Conservation (phyloP, 2,888 invertebrate genomes). For the Invenusta paracnida region DNA sequence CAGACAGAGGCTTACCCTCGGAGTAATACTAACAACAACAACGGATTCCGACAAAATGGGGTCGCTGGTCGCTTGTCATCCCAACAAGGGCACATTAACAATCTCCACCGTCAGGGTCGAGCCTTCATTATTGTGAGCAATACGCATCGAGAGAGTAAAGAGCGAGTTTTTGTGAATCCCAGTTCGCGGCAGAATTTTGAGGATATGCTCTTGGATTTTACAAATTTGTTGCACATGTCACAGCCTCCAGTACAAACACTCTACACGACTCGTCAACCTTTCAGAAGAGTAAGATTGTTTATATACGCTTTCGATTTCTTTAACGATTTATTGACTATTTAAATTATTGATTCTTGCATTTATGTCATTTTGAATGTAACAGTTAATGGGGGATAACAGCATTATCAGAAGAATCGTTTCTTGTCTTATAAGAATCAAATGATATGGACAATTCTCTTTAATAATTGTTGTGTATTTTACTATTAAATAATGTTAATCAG, state of each 20-base stretch:
- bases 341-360: no score
- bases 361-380: no score
- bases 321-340: no score
- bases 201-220: slow-evolving; percentile 81
- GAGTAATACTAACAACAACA: no score
- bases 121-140: slow-evolving; percentile 80
- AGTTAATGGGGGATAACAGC: no score
- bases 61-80: slow-evolving; percentile 68
- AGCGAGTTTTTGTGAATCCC: slow-evolving; percentile 75
- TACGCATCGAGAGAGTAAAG: slow-evolving; percentile 73
- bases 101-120: slow-evolving; percentile 78
- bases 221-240: slow-evolving; percentile 49
- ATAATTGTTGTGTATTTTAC: no score
- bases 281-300: slow-evolving; percentile 71
- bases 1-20: neutral
- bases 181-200: slow-evolving; percentile 88
- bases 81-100: slow-evolving; percentile 67
- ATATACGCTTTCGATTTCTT: no score
- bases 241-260: slow-evolving; percentile 73
- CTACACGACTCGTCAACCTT: slow-evolving; percentile 78
- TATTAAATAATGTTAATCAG: no score
- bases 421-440: no score
- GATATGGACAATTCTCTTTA: no score
- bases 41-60: slow-evolving; percentile 1
- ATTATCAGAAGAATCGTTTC: no score